These are phyloP conservation scores for Pachymerium ferrugineum DNA, from an alignment of 2,888 invertebrate genomes.

Conservation along the genomic window DNA sequence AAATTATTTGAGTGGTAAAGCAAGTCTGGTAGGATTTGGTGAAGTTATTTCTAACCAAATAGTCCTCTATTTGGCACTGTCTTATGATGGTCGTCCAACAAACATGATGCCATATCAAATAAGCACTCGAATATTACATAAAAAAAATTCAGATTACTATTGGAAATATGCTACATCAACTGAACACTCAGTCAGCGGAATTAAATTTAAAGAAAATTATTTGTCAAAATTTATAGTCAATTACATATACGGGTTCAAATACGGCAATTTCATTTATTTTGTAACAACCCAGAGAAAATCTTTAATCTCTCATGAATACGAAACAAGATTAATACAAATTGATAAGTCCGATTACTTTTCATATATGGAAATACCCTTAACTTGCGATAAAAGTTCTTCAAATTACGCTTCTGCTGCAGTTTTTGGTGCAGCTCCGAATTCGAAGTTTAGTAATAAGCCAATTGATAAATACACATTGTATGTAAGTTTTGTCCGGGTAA, in stretches of 20 bases:
- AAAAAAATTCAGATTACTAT: conserved; percentile 24
- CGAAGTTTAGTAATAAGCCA: neutral
- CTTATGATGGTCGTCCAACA: conserved; percentile 31
- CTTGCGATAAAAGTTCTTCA: conserved; percentile 33
- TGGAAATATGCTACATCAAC: conserved; percentile 30
- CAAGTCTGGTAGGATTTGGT: conserved; percentile 10
- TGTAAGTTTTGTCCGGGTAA: conserved; percentile 36
- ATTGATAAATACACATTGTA: conserved; percentile 34
- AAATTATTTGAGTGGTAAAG: conserved; percentile 35
- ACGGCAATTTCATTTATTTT: conserved; percentile 42
- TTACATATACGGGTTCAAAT: conserved; percentile 43
- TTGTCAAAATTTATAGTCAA: conserved; percentile 38
- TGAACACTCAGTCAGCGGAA: neutral
- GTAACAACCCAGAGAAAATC: conserved; percentile 42
- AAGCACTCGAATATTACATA: conserved; percentile 16
- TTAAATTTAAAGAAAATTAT: conserved; percentile 20
- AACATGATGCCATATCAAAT: conserved; percentile 29
- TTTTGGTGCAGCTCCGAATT: conserved; percentile 33
- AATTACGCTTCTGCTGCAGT: conserved; percentile 38
- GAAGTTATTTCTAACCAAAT: conserved; percentile 29
- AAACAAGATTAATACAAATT: conserved; percentile 44
- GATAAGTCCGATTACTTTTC: conserved; percentile 45
- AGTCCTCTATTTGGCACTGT: conserved; percentile 33
- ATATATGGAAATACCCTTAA: conserved; percentile 45
- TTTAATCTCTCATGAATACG: conserved; percentile 34